Percentiles rank a stretch among this genome's conserved stretches.
These are phyloP conservation scores for Mystacornis crossleyi DNA, from an alignment of 2,113 vertebrate species.

Conservation along the genomic window DNA sequence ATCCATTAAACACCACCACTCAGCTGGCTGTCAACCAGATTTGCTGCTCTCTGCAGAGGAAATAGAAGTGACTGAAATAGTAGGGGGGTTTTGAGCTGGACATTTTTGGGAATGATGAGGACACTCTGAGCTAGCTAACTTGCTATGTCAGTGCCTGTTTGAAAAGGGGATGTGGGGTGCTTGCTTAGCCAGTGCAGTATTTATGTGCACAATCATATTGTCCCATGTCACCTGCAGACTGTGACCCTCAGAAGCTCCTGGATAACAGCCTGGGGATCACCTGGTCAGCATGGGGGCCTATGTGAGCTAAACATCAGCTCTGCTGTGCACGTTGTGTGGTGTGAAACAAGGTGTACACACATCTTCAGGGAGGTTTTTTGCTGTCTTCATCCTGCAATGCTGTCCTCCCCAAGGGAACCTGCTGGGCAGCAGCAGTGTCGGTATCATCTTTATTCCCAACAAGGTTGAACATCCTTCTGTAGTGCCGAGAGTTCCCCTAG, in stretches of 20 bases:
- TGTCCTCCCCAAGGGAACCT: neutral
- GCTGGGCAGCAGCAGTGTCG: neutral
- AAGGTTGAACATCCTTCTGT: neutral
- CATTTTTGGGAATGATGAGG: neutral
- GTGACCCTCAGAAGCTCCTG: neutral
- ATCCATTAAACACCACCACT: constrained; percentile 55
- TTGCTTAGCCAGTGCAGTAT: neutral
- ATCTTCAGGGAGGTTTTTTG: neutral
- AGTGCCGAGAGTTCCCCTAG: neutral
- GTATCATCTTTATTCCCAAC: neutral
- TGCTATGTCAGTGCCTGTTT: neutral
- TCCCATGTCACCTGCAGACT: neutral
- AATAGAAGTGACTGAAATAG: neutral
- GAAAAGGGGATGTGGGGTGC: neutral
- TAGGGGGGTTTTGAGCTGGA: neutral
- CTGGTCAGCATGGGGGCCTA: fast-evolving
- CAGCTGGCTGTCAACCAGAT: neutral
- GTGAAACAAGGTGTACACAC: neutral
- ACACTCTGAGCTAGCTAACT: neutral
- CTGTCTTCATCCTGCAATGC: neutral
- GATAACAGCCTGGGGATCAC: fast-evolving
- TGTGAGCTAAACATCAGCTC: neutral
- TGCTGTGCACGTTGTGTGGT: fast-evolving
- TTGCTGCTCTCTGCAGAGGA: neutral
- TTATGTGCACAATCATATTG: fast-evolving